phyloP scores from a whole-genome alignment of 1,140 invertebrate species.

The Drosophila simulans region DNA sequence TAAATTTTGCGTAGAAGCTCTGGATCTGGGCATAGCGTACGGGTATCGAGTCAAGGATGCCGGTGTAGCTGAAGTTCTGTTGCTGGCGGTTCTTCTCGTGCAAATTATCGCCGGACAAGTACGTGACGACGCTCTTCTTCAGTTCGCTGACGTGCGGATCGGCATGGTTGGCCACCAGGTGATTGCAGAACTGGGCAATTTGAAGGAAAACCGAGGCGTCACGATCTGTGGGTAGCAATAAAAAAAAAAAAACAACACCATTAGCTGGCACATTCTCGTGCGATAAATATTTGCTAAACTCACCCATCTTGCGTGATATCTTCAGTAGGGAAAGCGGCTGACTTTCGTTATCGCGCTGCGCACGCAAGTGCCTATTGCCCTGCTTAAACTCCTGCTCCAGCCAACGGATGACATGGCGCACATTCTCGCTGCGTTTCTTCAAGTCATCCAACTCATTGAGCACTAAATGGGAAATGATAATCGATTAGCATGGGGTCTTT shows the following conservation, averaged over 20 bases:
- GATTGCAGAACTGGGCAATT: constrained; percentile 84
- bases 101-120: constrained; percentile 80
- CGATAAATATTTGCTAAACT: constrained; percentile 8
- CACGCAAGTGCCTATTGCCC: constrained; percentile 92
- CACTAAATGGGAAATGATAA: constrained; percentile 86
- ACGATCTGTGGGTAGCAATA: constrained; percentile 62
- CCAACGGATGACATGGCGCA: constrained; percentile 96
- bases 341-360: constrained; percentile 92
- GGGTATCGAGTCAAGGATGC: constrained; percentile 82
- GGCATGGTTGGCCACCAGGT: constrained; percentile 79
- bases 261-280: constrained; percentile 7
- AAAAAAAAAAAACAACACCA: not conserved
- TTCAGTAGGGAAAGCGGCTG: constrained; percentile 90
- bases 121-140: constrained; percentile 80
- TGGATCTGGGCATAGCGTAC: constrained; percentile 82
- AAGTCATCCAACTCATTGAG: constrained; percentile 93
- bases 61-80: constrained; percentile 81
- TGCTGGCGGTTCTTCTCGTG: constrained; percentile 81
- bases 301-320: constrained; percentile 87
- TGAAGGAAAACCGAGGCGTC: constrained; percentile 80
- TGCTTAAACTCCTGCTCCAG: constrained; percentile 93
- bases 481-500: not conserved
- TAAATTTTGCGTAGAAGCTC: constrained; percentile 83
- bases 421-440: constrained; percentile 91
- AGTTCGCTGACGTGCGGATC: constrained; percentile 78